Conservation (phyloP, 2,113 vertebrate species). For the Lampris megalopsis region DNA sequence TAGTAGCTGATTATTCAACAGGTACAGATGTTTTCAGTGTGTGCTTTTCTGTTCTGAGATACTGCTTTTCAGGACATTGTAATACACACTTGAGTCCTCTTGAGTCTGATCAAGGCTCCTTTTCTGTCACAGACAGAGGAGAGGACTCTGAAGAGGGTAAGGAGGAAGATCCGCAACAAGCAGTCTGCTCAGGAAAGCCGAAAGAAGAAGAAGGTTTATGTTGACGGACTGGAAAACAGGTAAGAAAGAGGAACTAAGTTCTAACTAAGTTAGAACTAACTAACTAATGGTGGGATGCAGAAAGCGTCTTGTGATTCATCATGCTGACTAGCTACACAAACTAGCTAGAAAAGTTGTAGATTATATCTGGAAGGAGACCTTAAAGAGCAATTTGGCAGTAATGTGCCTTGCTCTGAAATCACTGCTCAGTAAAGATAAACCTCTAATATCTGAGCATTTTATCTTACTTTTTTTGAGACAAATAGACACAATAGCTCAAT, state of each 20-base stretch:
- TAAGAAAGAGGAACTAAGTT: conserved; percentile 52
- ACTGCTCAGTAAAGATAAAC: too few species aligned
- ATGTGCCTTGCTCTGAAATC: too few species aligned
- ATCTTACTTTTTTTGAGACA: background rate
- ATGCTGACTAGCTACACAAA: background rate
- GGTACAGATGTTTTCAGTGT: background rate
- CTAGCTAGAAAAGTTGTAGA: background rate
- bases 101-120: conserved; percentile 12
- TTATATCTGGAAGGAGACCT: too few species aligned
- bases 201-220: conserved; percentile 90
- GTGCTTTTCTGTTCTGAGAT: background rate
- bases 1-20: background rate
- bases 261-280: background rate
- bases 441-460: too few species aligned
- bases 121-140: conserved; percentile 85
- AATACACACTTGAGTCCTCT: background rate
- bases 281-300: too few species aligned
- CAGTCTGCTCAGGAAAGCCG: conserved; percentile 91
- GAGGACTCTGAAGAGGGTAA: conserved; percentile 85
- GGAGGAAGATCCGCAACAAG: conserved; percentile 93
- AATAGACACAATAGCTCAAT: background rate
- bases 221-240: conserved; percentile 91
- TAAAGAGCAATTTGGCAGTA: too few species aligned
- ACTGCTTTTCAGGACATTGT: conserved; percentile 3
- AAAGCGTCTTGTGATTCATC: background rate